These are phyloP conservation scores for Bothrops jararaca DNA, from an alignment of 2,113 vertebrate genomes.

Conservation along the genomic window DNA sequence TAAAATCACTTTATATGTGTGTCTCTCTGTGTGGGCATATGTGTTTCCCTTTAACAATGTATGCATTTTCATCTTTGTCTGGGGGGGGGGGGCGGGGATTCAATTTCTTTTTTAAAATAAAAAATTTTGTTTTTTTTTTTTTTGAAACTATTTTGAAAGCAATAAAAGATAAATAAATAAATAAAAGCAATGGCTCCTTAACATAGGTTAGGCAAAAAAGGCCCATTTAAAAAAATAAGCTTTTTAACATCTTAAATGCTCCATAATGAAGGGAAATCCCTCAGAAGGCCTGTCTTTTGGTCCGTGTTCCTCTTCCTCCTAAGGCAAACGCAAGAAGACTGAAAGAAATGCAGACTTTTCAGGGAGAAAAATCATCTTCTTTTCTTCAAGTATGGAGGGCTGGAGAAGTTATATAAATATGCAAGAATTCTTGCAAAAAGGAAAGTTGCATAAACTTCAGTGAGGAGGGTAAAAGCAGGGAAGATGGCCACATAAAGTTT, in stretches of 20 bases:
- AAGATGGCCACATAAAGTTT: not conserved
- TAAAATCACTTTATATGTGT: not conserved
- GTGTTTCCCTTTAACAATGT: not conserved
- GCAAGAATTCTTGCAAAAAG: not conserved
- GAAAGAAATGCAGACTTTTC: not conserved
- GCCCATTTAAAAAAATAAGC: not conserved
- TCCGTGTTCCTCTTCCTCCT: not conserved
- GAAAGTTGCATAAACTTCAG: conserved; percentile 1
- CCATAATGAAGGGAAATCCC: not conserved
- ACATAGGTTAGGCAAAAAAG: not conserved
- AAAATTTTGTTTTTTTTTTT: too few relatives aligned
- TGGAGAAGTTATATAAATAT: not conserved
- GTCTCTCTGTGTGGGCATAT: not conserved
- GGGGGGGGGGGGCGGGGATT: not conserved
- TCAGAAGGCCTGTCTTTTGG: not conserved
- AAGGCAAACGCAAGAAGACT: not conserved
- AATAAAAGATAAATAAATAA: not conserved
- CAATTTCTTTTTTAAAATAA: too few relatives aligned
- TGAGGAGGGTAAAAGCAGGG: too few relatives aligned
- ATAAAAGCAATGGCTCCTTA: not conserved
- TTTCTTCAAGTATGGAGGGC: not conserved
- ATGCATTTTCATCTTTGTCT: not conserved
- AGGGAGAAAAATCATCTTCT: not conserved
- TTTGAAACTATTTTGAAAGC: not conserved
- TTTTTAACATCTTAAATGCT: not conserved